Evolutionary conservation across 2,888 invertebrate genomes (phyloP).

Genomic region (Ashinkailepas kermadecensis): DNA sequence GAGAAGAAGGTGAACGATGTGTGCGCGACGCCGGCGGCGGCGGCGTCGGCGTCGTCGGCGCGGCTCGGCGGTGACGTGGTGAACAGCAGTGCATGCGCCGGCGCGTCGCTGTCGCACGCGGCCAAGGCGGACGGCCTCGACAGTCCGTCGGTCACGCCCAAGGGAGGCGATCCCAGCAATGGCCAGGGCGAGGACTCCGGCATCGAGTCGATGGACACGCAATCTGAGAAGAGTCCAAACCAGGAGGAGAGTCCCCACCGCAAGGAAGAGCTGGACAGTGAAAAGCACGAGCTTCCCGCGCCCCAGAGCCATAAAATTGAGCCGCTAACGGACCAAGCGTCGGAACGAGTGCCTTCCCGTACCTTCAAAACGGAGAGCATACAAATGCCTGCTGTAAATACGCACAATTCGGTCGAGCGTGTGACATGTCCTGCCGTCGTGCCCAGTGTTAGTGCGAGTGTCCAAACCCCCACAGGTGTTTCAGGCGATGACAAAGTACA

Average conservation of each 20-base stretch:
- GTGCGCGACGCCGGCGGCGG: not conserved
- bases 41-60: not conserved
- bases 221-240: conserved; percentile 86
- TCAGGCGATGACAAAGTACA: conserved; percentile 19
- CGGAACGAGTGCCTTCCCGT: conserved; percentile 23
- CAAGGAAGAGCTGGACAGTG: conserved; percentile 34
- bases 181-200: conserved; percentile 74
- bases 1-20: conserved; percentile 16
- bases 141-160: conserved; percentile 34
- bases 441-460: not conserved
- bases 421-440: not conserved
- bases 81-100: conserved; percentile 25
- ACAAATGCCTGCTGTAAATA: conserved; percentile 14
- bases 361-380: conserved; percentile 20
- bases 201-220: conserved; percentile 85
- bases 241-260: conserved; percentile 50
- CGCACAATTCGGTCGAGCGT: not conserved
- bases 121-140: conserved; percentile 32
- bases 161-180: conserved; percentile 31
- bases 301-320: conserved; percentile 6
- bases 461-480: conserved; percentile 2
- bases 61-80: conserved; percentile 23
- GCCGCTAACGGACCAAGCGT: conserved; percentile 10
- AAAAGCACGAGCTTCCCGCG: conserved; percentile 18
- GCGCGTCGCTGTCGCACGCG: conserved; percentile 29